Conservation (phyloP, 2,797 vertebrate genomes). For the Sternotherus odoratus region DNA sequence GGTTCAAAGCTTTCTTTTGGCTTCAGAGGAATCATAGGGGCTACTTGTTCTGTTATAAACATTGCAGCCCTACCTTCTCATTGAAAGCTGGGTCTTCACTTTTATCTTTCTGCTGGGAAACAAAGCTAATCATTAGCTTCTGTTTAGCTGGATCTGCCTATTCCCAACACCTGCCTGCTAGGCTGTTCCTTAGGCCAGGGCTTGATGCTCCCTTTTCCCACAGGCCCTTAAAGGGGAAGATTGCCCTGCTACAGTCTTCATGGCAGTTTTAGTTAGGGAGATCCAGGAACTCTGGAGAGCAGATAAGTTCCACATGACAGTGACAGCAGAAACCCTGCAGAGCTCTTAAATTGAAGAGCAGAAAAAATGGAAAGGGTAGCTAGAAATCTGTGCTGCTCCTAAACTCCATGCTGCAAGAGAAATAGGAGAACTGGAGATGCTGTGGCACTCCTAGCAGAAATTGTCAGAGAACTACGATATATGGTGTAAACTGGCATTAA, state of each 20-base stretch:
- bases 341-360: conserved; percentile 5
- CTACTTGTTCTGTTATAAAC: too few species aligned
- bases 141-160: not conserved
- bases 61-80: too few species aligned
- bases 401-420: not conserved
- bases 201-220: not conserved
- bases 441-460: conserved; percentile 1
- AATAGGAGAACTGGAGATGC: not conserved
- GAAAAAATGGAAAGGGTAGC: conserved; percentile 12
- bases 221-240: not conserved
- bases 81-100: not conserved
- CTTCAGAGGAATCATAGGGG: not conserved
- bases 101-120: not conserved
- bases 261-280: not conserved
- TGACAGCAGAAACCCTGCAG: not conserved
- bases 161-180: not conserved
- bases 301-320: not conserved
- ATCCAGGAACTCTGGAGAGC: not conserved
- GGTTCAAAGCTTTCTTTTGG: not conserved
- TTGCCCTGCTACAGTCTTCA: not conserved
- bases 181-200: not conserved
- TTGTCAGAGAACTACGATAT: not conserved
- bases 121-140: not conserved
- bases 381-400: not conserved
- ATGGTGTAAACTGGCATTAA: not conserved